These are phyloP conservation scores for Myotis davidii DNA, from an alignment of 2,113 vertebrate genomes.

Conservation along the genomic window DNA sequence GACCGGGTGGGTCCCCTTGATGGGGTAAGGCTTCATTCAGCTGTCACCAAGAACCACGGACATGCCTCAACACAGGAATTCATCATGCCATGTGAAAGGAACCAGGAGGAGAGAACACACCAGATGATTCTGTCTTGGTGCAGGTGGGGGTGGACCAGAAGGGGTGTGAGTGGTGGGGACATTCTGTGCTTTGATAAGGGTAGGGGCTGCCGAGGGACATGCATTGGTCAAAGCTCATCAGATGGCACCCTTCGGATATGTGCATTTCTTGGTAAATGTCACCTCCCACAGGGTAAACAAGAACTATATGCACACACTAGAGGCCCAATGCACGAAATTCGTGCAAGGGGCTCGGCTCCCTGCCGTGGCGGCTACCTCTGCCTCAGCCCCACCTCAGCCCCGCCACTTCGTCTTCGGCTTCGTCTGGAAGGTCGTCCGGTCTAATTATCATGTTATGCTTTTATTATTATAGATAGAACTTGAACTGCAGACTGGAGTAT, in stretches of 20 bases:
- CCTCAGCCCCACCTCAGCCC: too few relatives aligned
- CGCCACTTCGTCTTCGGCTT: too few relatives aligned
- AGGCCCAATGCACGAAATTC: too few relatives aligned
- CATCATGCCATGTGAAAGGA: neutral
- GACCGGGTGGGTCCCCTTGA: neutral
- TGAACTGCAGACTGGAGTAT: too few relatives aligned
- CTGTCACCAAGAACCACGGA: neutral
- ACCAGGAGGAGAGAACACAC: too few relatives aligned
- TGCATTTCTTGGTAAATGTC: neutral
- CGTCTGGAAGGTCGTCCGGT: too few relatives aligned
- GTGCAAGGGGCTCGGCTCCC: too few relatives aligned
- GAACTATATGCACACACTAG: neutral
- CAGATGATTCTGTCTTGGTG: neutral
- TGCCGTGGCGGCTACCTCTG: too few relatives aligned
- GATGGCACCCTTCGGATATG: too few relatives aligned
- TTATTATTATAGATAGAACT: neutral
- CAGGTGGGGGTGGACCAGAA: neutral
- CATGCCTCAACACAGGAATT: accelerated
- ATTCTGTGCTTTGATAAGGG: neutral
- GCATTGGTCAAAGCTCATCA: neutral
- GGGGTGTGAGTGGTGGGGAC: neutral
- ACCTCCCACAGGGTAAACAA: neutral
- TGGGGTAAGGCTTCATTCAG: neutral
- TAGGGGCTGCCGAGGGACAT: too few relatives aligned
- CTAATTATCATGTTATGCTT: too few relatives aligned